Percentiles rank a stretch among this genome's conserved stretches.
phyloP scores from a whole-genome alignment of 2,888 invertebrate species.

The Aphelenchoides bicaudatus region DNA sequence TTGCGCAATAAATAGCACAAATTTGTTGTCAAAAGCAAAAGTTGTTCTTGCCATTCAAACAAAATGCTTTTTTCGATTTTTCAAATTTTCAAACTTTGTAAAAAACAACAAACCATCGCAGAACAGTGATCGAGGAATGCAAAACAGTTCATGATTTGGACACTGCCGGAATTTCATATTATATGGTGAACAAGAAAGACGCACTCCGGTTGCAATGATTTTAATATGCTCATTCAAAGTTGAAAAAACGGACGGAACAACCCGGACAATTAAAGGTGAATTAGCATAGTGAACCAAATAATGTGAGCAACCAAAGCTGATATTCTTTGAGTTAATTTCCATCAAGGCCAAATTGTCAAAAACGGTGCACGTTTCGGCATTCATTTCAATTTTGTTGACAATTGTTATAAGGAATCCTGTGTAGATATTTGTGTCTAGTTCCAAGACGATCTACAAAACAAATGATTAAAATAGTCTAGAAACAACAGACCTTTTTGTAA shows the following conservation, averaged over 20 bases:
- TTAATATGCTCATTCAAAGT: conserved; percentile 21
- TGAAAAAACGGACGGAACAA: conserved; percentile 33
- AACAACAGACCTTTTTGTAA: conserved; percentile 1
- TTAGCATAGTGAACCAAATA: conserved; percentile 33
- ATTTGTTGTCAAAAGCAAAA: no score
- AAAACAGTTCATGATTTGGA: conserved; percentile 37
- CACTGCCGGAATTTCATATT: conserved; percentile 33
- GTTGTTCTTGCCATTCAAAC: no score
- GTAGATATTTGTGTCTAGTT: conserved; percentile 26
- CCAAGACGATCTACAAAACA: conserved; percentile 28
- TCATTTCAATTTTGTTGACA: conserved; percentile 33
- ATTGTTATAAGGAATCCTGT: conserved; percentile 35
- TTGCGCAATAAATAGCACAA: no score
- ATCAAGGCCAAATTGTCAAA: conserved; percentile 31
- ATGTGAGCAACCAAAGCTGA: conserved; percentile 38
- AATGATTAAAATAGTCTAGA: not conserved
- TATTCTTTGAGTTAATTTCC: conserved; percentile 30
- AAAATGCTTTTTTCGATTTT: no score
- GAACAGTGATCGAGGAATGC: conserved; percentile 32
- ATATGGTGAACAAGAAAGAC: conserved; percentile 31
- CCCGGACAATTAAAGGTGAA: conserved; percentile 31
- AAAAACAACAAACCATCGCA: no score
- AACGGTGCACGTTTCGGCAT: conserved; percentile 28
- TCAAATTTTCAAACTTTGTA: no score
- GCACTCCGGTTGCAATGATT: conserved; percentile 34